phyloP scores from a whole-genome alignment of 2,888 invertebrate genomes.

The Trachelus tabidus region DNA sequence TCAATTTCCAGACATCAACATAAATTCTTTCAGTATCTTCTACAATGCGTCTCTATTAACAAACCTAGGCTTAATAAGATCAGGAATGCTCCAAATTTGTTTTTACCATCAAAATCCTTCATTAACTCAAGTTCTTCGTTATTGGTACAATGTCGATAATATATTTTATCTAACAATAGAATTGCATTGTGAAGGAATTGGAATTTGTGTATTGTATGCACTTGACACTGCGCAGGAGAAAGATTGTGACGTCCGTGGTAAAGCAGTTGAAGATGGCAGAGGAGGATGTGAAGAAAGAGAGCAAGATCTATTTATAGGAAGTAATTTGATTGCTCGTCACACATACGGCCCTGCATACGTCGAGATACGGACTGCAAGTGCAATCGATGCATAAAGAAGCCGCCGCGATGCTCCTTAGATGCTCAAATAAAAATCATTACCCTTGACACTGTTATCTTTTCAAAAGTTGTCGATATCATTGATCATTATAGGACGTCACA shows the following conservation, averaged over 20 bases:
- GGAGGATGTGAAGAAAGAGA: conserved; percentile 30
- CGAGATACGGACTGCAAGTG: neutral
- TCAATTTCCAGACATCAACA: neutral
- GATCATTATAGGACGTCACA: too few species aligned
- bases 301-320: conserved; percentile 42
- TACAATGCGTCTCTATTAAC: too few species aligned
- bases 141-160: neutral
- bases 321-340: conserved; percentile 39
- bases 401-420: neutral
- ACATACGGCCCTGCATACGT: conserved; percentile 13
- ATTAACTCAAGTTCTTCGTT: neutral
- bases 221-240: conserved; percentile 24
- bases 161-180: neutral
- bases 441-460: neutral
- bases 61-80: neutral
- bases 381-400: neutral
- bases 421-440: neutral
- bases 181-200: neutral
- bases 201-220: conserved; percentile 9
- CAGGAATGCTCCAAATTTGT: neutral
- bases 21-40: too few species aligned
- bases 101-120: neutral
- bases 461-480: neutral
- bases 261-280: conserved; percentile 8
- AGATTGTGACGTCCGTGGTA: neutral